These are phyloP conservation scores for Drosophila auraria DNA, from an alignment of 1,140 invertebrate genomes.

Conservation along the genomic window DNA sequence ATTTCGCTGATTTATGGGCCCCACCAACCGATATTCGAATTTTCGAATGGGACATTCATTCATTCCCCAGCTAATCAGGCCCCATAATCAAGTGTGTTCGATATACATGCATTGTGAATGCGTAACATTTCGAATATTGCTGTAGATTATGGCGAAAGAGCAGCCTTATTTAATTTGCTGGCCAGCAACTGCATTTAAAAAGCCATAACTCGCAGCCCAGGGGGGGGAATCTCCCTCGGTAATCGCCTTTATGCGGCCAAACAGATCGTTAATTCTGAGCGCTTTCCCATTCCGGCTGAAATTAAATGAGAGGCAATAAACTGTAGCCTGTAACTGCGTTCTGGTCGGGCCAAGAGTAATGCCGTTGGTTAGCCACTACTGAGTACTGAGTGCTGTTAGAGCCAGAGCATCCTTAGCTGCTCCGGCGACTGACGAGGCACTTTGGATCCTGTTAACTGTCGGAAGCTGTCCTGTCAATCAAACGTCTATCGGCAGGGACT, in stretches of 20 bases:
- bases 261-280: constrained; percentile 66
- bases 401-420: not conserved
- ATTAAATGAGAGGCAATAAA: constrained; percentile 73
- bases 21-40: constrained; percentile 20
- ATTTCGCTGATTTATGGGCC: constrained; percentile 48
- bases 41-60: constrained; percentile 21
- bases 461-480: constrained; percentile 41
- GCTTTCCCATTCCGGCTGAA: constrained; percentile 39
- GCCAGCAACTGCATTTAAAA: constrained; percentile 56
- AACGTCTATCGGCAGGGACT: constrained; percentile 27
- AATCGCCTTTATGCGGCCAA: constrained; percentile 51
- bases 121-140: constrained; percentile 18
- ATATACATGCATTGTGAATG: constrained; percentile 13
- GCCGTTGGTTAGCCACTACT: constrained; percentile 14
- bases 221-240: constrained; percentile 21
- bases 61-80: constrained; percentile 19
- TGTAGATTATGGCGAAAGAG: constrained; percentile 41
- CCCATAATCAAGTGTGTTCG: constrained; percentile 14
- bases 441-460: constrained; percentile 23
- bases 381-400: not conserved
- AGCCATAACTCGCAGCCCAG: constrained; percentile 41
- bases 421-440: constrained; percentile 14
- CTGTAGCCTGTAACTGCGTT: constrained; percentile 35
- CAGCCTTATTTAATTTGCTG: constrained; percentile 52
- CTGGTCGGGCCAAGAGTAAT: constrained; percentile 42